Evolutionary conservation across 2,888 invertebrate species (phyloP), one percentile per base, ranked within the genome.

Genomic region (Andrena minutula): DNA sequence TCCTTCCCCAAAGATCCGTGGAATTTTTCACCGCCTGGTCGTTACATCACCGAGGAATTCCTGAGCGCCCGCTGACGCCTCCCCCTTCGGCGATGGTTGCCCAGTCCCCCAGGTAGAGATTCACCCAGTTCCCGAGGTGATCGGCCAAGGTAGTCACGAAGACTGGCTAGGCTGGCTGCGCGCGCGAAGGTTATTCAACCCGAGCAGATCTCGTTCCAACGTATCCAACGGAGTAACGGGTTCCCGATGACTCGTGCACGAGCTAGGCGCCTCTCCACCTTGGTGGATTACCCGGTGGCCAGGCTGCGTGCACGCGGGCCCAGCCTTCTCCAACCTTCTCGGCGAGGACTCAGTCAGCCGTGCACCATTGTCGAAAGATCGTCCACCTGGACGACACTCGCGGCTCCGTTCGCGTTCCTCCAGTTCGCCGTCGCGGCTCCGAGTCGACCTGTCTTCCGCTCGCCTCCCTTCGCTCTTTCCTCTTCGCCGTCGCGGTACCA

Each of bases 321-420:
- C 83, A 77, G 61, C 79, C 85, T 84, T 86, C 86, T 72, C 56
- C 72, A 61, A 51, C 63, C 75, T 49, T 70, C 73, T 53, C 71
- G 60, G 30, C 79, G 79, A 66, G 61, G 71, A 75, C 66, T 92
- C 93, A 92, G 93, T 93, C 92, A 93, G 93, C 93, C 93, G 93
- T 93, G 91, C 90, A 92, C 86, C 88, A 87, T 87, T 87, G 92
- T 92, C 92, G 89, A 90, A 93, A 90, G 90, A 93, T 92, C 92
- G 90, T 90, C 92, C 88, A 88, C 88, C 85, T 83, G 80, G 86
- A 76, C 84, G 86, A 84, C 84, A 85, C 70, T 73, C 79, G 75
- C 74, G 65, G 61, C 68, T 75, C 71, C 26, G 56, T 68, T 65
- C 65, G 64, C 49, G 60, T 64, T 51, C 32, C 51, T 61, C 35